Base-by-base conservation (phyloP, 2,888 invertebrate species). In the Octodonta nipae region DNA sequence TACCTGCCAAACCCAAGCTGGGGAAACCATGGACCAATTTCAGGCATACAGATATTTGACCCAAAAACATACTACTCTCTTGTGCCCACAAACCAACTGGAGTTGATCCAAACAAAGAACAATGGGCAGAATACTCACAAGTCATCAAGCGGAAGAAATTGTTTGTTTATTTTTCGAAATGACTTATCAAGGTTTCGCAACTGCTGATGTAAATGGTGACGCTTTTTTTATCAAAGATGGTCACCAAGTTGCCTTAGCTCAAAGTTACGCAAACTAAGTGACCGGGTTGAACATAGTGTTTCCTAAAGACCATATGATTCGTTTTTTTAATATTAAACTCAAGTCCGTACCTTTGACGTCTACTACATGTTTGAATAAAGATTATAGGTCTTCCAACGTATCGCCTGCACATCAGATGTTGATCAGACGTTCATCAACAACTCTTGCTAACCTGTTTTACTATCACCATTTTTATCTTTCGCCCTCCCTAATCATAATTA, bases 11-110 rank as follows among this genome's bases (percentile, higher is more conserved):
- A 73, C 2, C 98, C 98, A 3, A 81, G 96, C 0, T 99, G 98
- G 98, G 96, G 96, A 32, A 99, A 99, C 63, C 98, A 99, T 60
- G 80, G 76, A 1, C 92, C 93, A 32, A 75, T 98, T n/a, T n/a
- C n/a, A n/a, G n/a, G n/a, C n/a, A n/a, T n/a, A n/a, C n/a, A n/a
- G n/a, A n/a, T n/a, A n/a, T 98, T 88, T 59, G 86, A 96, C 56
- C 75, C 89, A 2, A 81, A 81, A 48, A 92, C 88, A 2, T 87
- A 87, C 65, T 98, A 22, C 96, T 98, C 60, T 95, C 95, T 1
- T 96, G 95, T 64, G 95, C 96, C 4, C 96, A 96, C 65, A 96
- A 98, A 67, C 96, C 96, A 8, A 98, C 96, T 14, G 92, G 92
- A 10, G 88, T 92, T 3, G 92, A 92, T 64, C 91, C 91, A 2